Evolutionary conservation across 35 echinoderm and acorn worm genomes (phyloP), one percentile per base, ranked within the genome.

Genomic region (Apostichopus japonicus): DNA sequence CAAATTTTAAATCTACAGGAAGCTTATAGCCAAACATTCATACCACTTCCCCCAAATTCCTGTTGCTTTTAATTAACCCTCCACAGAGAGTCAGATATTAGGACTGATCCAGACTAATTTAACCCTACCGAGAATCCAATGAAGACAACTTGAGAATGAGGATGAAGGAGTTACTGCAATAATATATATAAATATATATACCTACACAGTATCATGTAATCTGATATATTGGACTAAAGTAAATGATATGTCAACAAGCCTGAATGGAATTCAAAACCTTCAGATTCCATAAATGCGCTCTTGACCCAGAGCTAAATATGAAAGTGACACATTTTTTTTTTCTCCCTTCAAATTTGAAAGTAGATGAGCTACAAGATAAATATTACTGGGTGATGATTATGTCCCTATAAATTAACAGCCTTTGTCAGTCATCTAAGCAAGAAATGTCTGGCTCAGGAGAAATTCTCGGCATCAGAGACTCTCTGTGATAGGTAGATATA

Each of bases 241-340:
- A 75, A 75, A 75, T 75, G 71, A 75, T 14, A 75, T 75, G 71
- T 75, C 71, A 75, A 75, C 71, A 75, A 75, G 71, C 17, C 71
- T 75, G 71, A 6, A 7, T 19, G 71, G 71, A 75, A 75, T 75
- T 75, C 21, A 75, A 75, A 75, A 19, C n/a, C 71, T 75, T 75
- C 71, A 75, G 71, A 75, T 75, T 75, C 71, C 71, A 75, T n/a
- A 23, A 75, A 75, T 75, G 71, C 71, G 23, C 71, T n/a, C 21
- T 23, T 75, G 71, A 75, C 71, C 71, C 17, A 75, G 71, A 75
- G 71, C 16, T 75, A 23, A 21, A 75, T 19, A 75, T 75, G 71
- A 75, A 75, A 75, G 71, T 67, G 5, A 67, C 11, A 44, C 33
- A 44, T 44, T 67, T 67, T 19, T 67, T 67, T 10, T 19, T 0